Evolutionary conservation across 2,888 invertebrate species (phyloP), one percentile per base, ranked within the genome.

Genomic region (Tenthredo livida): DNA sequence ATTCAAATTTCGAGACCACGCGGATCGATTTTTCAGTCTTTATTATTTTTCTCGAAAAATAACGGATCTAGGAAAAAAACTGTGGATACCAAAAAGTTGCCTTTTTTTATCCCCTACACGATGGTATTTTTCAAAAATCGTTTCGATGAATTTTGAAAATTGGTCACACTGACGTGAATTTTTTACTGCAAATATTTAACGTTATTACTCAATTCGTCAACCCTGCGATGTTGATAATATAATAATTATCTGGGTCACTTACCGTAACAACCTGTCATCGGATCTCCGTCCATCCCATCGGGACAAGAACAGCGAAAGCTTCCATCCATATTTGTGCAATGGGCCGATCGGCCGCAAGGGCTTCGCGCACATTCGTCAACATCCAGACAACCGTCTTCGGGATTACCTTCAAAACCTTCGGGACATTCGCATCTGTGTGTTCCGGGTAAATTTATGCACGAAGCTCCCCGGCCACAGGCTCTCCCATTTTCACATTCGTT

Each of bases 341-440:
- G 94, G 6, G 98, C 97, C 89, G 96, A 96, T 87, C 96, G 95
- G 84, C 98, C 98, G 92, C 98, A 98, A 65, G 96, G 95, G 85
- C 95, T 95, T 88, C 96, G 95, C 33, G 95, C 94, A 91, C 98
- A 98, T 93, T 97, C 97, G 93, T 98, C 96, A 85, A 95, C 94
- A 92, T 97, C 97, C 85, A 93, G 93, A 92, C 98, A 98, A 83
- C 96, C 96, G 86, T 95, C 95, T 88, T 96, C 95, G 61, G 97
- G 96, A 92, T 97, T 97, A 33, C 98, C 98, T 87, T 97, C 96
- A 93, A 95, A 97, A 87, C 97, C 98, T 86, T 96, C 94, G 40
- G 97, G 97, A 91, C 98, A 98, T 91, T 97, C 96, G 94, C 98
- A 98, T 92, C 96, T 96, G 94, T 96, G 96, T 88, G 96, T 96